phyloP scores from a whole-genome alignment of 2,888 invertebrate genomes.

The Tachina lurida region DNA sequence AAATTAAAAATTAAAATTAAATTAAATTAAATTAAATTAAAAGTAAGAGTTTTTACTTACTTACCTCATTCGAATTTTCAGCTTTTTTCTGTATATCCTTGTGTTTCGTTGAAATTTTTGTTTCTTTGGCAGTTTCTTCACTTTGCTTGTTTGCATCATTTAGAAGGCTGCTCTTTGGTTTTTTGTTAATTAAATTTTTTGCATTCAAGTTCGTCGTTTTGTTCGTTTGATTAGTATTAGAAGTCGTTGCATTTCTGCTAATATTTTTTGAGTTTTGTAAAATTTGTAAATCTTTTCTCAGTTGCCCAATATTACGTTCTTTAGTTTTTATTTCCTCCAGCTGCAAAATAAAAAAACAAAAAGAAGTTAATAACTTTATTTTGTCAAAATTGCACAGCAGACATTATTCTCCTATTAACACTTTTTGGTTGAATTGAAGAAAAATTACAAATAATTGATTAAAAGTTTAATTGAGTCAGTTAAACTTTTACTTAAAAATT shows the following conservation, averaged over 20 bases:
- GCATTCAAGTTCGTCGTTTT: conserved; percentile 73
- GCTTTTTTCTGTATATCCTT: conserved; percentile 68
- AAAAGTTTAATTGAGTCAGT: too few species aligned
- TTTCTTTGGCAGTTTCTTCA: conserved; percentile 67
- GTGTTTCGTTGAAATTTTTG: conserved; percentile 45
- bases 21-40: too few species aligned
- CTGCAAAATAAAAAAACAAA: conserved; percentile 80
- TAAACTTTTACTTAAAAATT: too few species aligned
- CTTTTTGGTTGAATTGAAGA: too few species aligned
- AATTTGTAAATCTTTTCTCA: conserved; percentile 81
- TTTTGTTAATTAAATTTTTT: conserved; percentile 65
- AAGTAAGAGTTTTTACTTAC: conserved; percentile 73
- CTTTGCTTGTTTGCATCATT: conserved; percentile 71
- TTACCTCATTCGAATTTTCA: conserved; percentile 82
- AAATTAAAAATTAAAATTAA: too few species aligned
- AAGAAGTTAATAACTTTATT: background rate
- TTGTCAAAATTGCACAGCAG: too few species aligned
- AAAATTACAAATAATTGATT: too few species aligned
- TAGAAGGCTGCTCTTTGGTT: conserved; percentile 77
- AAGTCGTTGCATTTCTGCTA: conserved; percentile 78
- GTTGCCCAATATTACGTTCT: conserved; percentile 86
- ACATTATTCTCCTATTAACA: too few species aligned
- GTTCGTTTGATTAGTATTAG: conserved; percentile 75
- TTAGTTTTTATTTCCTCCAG: conserved; percentile 89
- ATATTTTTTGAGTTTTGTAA: conserved; percentile 76